Evolutionary conservation across 2,797 vertebrate genomes (phyloP).

Genomic region (Leuciscus waleckii): DNA sequence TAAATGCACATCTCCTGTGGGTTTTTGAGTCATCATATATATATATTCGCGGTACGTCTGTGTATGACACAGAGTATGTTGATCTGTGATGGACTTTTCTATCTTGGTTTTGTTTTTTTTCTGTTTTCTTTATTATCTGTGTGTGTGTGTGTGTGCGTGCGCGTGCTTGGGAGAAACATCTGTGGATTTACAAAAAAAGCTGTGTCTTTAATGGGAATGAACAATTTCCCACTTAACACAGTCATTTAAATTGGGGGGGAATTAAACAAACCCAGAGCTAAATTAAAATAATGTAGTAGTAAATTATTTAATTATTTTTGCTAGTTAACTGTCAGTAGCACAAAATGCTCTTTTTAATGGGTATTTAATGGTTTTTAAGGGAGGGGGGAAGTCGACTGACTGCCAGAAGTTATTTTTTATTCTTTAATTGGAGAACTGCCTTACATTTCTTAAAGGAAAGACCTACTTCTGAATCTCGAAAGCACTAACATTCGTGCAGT

Average conservation of each 20-base stretch:
- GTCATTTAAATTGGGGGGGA: conserved; percentile 3
- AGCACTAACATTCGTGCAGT: conserved; percentile 59
- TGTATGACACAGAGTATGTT: conserved; percentile 25
- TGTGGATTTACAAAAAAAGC: conserved; percentile 27
- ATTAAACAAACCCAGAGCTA: conserved; percentile 27
- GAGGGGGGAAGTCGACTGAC: not conserved
- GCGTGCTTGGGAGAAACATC: conserved; percentile 14
- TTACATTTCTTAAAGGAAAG: conserved; percentile 78
- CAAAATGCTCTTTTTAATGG: conserved; percentile 73
- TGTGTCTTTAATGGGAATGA: not conserved
- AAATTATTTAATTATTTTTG: conserved; percentile 77
- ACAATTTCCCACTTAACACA: conserved; percentile 4
- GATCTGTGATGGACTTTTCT: conserved; percentile 49
- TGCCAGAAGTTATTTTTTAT: conserved; percentile 67
- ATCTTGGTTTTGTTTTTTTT: conserved; percentile 26
- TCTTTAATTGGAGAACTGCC: conserved; percentile 81
- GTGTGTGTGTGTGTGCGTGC: not conserved
- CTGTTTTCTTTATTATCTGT: conserved; percentile 19
- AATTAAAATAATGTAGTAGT: conserved; percentile 62
- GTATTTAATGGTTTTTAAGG: conserved; percentile 35
- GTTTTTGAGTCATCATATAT: not conserved
- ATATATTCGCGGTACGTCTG: conserved; percentile 38
- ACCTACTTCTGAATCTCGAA: conserved; percentile 56
- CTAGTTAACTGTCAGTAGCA: conserved; percentile 80
- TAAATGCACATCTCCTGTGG: conserved; percentile 43